Conservation (phyloP, 2,113 vertebrate species). For the Tupaia tana region DNA sequence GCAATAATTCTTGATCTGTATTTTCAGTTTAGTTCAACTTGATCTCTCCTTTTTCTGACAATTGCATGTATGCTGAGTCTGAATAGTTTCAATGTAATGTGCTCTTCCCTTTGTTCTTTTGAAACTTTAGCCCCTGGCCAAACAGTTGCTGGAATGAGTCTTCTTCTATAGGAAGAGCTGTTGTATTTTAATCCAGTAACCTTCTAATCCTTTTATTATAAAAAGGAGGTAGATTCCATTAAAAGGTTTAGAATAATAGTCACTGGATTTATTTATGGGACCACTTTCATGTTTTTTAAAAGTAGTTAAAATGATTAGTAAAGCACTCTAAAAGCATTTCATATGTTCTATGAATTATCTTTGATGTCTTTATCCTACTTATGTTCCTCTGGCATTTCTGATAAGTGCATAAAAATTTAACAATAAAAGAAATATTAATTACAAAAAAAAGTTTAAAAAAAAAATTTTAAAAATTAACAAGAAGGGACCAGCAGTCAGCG, state of each 20-base stretch:
- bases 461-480: too few species aligned
- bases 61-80: neutral
- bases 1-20: neutral
- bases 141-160: neutral
- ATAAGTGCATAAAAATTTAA: neutral
- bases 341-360: neutral
- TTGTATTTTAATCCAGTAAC: neutral
- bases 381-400: neutral
- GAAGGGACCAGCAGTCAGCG: too few species aligned
- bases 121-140: neutral
- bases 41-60: neutral
- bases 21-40: neutral
- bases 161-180: neutral
- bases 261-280: neutral
- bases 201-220: neutral
- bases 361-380: neutral
- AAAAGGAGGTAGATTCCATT: neutral
- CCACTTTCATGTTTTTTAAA: neutral
- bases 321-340: neutral
- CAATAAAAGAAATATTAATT: neutral
- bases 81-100: neutral
- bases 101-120: neutral
- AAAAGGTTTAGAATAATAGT: neutral
- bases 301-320: neutral
- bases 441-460: too few species aligned